phyloP scores from a whole-genome alignment of 2,797 vertebrate genomes.

The Enteromius fasciolatus region DNA sequence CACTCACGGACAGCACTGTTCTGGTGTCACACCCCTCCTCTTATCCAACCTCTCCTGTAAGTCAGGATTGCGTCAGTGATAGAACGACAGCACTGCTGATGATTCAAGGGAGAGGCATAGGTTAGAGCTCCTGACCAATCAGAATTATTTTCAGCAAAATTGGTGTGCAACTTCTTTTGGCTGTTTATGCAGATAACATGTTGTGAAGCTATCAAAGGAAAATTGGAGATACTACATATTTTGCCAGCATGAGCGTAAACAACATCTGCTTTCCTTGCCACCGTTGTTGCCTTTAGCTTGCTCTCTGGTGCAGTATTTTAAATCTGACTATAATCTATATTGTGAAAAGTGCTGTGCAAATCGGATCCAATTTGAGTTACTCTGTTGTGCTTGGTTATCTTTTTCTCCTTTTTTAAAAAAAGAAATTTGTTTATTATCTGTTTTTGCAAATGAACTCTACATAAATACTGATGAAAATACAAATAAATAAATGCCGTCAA shows the following conservation, averaged over 20 bases:
- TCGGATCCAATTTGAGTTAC: background rate
- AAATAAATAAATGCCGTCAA: background rate
- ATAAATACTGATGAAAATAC: background rate
- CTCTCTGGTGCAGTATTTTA: background rate
- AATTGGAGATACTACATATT: background rate
- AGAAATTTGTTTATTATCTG: too few species aligned
- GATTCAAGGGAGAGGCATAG: constrained; percentile 11
- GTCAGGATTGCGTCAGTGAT: constrained; percentile 9
- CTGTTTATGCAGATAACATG: background rate
- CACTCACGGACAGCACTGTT: constrained; percentile 2
- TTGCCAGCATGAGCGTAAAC: background rate
- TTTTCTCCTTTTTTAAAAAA: background rate
- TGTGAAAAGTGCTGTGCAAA: background rate
- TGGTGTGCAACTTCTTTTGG: background rate
- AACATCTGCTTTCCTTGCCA: constrained; percentile 19
- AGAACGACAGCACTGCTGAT: background rate
- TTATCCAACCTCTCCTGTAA: constrained; percentile 16
- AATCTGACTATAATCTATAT: background rate
- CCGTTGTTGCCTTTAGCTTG: background rate
- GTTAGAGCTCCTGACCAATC: background rate
- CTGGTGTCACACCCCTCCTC: constrained; percentile 16
- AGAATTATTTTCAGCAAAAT: background rate
- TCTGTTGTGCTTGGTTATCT: background rate
- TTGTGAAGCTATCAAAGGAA: background rate
- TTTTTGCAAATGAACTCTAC: too few species aligned